These are phyloP conservation scores for Fragum fragum DNA, from an alignment of 2,888 invertebrate species.

Conservation along the genomic window DNA sequence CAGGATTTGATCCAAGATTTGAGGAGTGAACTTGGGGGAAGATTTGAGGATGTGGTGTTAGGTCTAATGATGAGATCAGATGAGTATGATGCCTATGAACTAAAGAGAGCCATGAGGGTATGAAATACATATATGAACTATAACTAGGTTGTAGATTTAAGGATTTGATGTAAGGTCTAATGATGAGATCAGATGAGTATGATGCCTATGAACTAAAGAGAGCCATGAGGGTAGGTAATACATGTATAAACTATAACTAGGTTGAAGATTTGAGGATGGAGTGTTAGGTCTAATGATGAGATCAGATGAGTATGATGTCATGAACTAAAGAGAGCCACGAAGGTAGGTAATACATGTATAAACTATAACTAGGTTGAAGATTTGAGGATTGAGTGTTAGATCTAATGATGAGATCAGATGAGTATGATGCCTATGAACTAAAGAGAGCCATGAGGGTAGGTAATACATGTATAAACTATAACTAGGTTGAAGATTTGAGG, in stretches of 20 bases:
- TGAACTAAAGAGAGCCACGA: constrained; percentile 93
- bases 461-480: too few species aligned
- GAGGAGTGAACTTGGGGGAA: constrained; percentile 93
- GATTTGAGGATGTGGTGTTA: constrained; percentile 94
- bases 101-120: constrained; percentile 92
- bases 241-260: too few species aligned
- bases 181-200: constrained; percentile 94
- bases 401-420: constrained; percentile 95
- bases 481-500: too few species aligned
- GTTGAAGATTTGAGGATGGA: constrained; percentile 95
- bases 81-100: constrained; percentile 93
- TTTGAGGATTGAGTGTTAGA: too few species aligned
- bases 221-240: constrained; percentile 90
- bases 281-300: constrained; percentile 95
- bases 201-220: constrained; percentile 94
- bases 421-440: constrained; percentile 94
- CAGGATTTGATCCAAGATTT: constrained; percentile 84
- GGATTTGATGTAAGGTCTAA: constrained; percentile 93
- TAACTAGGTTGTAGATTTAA: constrained; percentile 93
- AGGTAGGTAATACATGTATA: constrained; percentile 86
- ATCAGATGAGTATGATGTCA: constrained; percentile 93
- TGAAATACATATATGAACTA: too few species aligned
- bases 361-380: too few species aligned
- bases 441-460: constrained; percentile 92
- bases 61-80: constrained; percentile 95